phyloP scores from a whole-genome alignment of 2,797 vertebrate genomes.

The Sylvia borin region DNA sequence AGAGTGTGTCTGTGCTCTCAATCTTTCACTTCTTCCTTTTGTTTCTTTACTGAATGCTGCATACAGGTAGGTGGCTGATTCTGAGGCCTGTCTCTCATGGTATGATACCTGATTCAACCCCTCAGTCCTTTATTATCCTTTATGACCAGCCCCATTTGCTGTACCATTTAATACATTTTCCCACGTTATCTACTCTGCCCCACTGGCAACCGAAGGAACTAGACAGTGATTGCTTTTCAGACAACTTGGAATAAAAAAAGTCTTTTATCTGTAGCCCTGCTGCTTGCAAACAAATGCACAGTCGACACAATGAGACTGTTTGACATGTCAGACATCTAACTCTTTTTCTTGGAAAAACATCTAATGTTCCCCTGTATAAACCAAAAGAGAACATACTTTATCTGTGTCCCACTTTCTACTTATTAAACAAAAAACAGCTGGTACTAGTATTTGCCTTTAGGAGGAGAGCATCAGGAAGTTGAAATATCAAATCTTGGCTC shows the following conservation, averaged over 20 bases:
- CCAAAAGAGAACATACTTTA: slow-evolving; percentile 54
- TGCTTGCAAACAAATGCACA: slow-evolving; percentile 49
- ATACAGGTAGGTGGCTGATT: neutral
- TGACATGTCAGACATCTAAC: slow-evolving; percentile 25
- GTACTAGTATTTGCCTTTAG: slow-evolving; percentile 49
- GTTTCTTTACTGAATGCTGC: slow-evolving; percentile 6
- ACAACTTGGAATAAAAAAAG: slow-evolving; percentile 31
- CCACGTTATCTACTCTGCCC: slow-evolving; percentile 5
- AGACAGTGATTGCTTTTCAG: slow-evolving; percentile 46
- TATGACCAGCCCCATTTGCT: slow-evolving; percentile 7
- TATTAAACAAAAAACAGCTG: slow-evolving; percentile 70
- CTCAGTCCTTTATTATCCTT: slow-evolving; percentile 9
- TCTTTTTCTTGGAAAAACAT: slow-evolving; percentile 64
- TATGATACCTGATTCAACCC: neutral
- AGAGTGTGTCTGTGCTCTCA: neutral
- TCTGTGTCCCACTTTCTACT: slow-evolving; percentile 68
- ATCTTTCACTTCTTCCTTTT: neutral
- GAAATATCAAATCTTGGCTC: slow-evolving; percentile 53
- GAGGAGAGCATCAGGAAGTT: slow-evolving; percentile 53
- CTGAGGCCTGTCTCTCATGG: neutral
- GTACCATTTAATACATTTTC: neutral
- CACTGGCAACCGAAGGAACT: slow-evolving; percentile 29
- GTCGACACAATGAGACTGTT: slow-evolving; percentile 36
- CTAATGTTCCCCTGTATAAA: slow-evolving; percentile 43
- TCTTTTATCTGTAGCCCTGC: slow-evolving; percentile 39